These are phyloP conservation scores for Condylostylus longicornis DNA, from an alignment of 1,140 invertebrate genomes.

Conservation along the genomic window DNA sequence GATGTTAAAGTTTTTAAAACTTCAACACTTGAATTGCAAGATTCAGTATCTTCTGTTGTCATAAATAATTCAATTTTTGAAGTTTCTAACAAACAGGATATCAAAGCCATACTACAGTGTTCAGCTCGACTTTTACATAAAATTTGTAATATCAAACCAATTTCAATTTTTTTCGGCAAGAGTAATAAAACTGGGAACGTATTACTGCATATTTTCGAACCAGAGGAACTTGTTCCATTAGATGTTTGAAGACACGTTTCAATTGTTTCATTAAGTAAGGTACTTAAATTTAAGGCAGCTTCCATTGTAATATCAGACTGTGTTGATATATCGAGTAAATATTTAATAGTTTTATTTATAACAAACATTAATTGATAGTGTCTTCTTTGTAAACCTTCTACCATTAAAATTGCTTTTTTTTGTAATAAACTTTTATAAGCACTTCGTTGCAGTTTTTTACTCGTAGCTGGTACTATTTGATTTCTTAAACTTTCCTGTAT, in stretches of 20 bases:
- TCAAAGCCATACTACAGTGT: slow-evolving; percentile 6
- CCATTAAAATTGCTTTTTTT: slow-evolving; percentile 22
- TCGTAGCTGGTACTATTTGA: neutral
- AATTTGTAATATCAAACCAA: slow-evolving; percentile 38
- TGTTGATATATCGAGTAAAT: slow-evolving; percentile 23
- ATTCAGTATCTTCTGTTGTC: slow-evolving; percentile 23
- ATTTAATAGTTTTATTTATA: slow-evolving; percentile 25
- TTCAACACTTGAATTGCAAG: slow-evolving; percentile 27
- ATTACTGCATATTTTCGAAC: slow-evolving; percentile 35
- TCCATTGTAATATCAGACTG: slow-evolving; percentile 9
- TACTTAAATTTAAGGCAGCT: slow-evolving; percentile 1
- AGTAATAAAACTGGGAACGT: slow-evolving; percentile 40
- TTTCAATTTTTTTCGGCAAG: slow-evolving; percentile 37
- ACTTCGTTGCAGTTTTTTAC: slow-evolving; percentile 28
- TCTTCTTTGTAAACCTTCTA: slow-evolving; percentile 23
- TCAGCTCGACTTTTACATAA: slow-evolving; percentile 33
- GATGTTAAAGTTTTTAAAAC: neutral
- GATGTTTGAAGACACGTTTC: neutral
- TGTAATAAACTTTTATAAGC: slow-evolving; percentile 28
- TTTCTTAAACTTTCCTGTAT: neutral
- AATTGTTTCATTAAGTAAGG: neutral
- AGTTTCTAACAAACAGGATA: neutral
- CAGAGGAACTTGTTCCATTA: slow-evolving; percentile 3
- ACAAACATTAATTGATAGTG: slow-evolving; percentile 29
- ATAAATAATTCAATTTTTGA: slow-evolving; percentile 12